Conservation (phyloP, 2,797 vertebrate species). For the Falco biarmicus region DNA sequence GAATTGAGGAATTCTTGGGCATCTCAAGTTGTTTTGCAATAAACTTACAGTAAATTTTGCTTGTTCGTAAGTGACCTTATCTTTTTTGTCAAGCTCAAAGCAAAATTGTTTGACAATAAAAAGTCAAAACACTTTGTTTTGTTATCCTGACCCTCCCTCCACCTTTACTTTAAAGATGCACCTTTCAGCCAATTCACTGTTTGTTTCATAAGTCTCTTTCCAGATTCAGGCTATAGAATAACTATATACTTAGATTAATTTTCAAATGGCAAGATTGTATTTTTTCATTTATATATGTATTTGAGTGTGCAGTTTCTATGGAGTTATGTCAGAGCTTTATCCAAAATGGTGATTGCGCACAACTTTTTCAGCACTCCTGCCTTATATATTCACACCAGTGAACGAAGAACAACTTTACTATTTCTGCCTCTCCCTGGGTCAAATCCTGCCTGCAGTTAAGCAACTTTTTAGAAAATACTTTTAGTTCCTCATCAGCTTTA, state of each 20-base stretch:
- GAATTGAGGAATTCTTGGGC: not conserved
- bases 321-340: not conserved
- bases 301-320: not conserved
- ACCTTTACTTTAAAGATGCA: not conserved
- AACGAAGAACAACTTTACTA: not conserved
- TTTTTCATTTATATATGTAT: not conserved
- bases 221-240: not conserved
- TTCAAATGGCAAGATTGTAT: not conserved
- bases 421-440: not conserved
- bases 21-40: constrained; percentile 20
- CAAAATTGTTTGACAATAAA: constrained; percentile 24
- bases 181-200: not conserved
- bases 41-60: not conserved
- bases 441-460: not conserved
- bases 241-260: not conserved
- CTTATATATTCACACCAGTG: not conserved
- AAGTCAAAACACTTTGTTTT: not conserved
- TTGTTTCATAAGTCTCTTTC: not conserved
- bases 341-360: not conserved
- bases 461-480: not conserved
- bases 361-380: not conserved
- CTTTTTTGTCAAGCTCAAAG: not conserved
- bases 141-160: not conserved
- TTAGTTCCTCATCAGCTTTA: not conserved
- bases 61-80: constrained; percentile 2